Conservation (phyloP, 92 coral and sea anemone species). For the Anthopleura xanthogrammica region DNA sequence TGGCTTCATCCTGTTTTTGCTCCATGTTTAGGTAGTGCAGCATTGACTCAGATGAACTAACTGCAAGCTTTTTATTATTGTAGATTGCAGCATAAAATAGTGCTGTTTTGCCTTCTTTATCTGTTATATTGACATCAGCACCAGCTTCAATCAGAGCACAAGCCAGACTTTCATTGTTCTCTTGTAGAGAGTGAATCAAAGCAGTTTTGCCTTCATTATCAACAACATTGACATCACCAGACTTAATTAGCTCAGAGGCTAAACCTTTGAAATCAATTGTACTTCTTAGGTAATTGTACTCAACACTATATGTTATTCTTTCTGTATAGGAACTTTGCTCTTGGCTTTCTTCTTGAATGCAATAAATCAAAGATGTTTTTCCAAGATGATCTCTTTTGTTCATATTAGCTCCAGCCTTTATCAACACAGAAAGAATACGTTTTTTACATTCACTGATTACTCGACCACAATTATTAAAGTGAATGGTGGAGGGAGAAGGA, state of each 20-base stretch:
- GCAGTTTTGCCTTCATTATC: background rate
- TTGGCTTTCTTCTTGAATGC: background rate
- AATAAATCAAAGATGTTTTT: background rate
- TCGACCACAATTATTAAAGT: too few relatives aligned
- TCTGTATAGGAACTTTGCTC: too few relatives aligned
- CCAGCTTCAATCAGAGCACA: background rate
- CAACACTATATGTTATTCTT: too few relatives aligned
- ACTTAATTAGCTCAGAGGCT: constrained; percentile 4
- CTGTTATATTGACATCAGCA: constrained; percentile 1
- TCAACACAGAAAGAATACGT: background rate
- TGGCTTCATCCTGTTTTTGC: background rate
- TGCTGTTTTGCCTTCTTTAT: background rate
- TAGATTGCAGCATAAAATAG: background rate
- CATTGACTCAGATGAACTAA: too few relatives aligned
- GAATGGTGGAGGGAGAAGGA: too few relatives aligned
- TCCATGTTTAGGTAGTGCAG: background rate
- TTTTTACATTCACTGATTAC: background rate
- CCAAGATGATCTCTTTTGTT: background rate
- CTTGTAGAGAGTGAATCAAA: background rate
- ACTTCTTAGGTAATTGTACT: too few relatives aligned
- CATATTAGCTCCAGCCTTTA: background rate
- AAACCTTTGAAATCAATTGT: background rate
- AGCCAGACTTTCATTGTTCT: background rate
- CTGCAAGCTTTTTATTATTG: too few relatives aligned
- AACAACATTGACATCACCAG: constrained; percentile 27